phyloP scores from a whole-genome alignment of 2,797 vertebrate species.

The Schizothorax lantsangensis region DNA sequence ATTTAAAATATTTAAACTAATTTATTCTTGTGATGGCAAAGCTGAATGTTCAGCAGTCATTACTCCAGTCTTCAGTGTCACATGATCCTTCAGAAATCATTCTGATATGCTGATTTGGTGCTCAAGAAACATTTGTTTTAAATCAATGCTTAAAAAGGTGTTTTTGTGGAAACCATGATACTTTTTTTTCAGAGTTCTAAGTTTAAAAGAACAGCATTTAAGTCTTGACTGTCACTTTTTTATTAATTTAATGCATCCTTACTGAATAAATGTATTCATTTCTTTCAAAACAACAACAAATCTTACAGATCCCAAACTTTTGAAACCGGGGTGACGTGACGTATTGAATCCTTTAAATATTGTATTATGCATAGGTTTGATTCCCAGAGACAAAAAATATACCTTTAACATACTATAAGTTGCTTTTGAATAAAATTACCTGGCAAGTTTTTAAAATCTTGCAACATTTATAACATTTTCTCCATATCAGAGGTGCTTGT shows the following conservation, averaged over 20 bases:
- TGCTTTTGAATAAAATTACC: not conserved
- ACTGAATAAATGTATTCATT: too few relatives aligned
- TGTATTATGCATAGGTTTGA: not conserved
- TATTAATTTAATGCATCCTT: not conserved
- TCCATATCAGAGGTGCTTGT: not conserved
- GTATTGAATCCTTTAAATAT: not conserved
- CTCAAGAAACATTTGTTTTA: too few relatives aligned
- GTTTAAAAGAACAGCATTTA: not conserved
- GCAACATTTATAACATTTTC: not conserved
- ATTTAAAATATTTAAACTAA: too few relatives aligned
- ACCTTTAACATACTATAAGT: not conserved
- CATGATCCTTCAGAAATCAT: not conserved
- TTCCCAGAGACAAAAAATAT: not conserved
- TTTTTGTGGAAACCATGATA: too few relatives aligned
- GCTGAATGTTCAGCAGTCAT: not conserved
- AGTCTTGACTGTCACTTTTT: not conserved
- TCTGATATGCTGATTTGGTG: not conserved
- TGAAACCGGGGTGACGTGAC: too few relatives aligned
- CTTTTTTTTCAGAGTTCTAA: too few relatives aligned
- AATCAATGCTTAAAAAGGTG: too few relatives aligned
- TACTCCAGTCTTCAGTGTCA: not conserved
- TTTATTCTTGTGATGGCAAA: too few relatives aligned
- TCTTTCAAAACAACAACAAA: too few relatives aligned
- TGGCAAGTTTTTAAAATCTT: not conserved
- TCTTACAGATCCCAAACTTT: too few relatives aligned